Evolutionary conservation across 2,888 invertebrate genomes (phyloP).

Genomic region (Acrocyrtus sp.): DNA sequence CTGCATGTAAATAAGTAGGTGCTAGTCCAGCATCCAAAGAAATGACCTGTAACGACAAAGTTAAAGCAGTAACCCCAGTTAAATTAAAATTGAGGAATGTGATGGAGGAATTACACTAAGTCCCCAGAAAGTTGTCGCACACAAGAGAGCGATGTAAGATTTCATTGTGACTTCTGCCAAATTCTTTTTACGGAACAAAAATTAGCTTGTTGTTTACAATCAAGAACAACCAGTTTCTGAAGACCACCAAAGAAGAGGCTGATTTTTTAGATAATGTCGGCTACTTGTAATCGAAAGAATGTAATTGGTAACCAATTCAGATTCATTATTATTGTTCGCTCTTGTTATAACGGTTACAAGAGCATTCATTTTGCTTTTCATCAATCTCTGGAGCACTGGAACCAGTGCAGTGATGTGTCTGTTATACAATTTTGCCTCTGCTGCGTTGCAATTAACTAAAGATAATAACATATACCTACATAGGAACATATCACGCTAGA

Average conservation of each 20-base stretch:
- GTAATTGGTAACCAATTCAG: background rate
- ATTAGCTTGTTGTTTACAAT: too few species aligned
- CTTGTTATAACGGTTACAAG: background rate
- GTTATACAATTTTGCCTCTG: too few species aligned
- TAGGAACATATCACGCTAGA: background rate
- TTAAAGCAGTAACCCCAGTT: too few species aligned
- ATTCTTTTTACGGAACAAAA: too few species aligned
- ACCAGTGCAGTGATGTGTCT: background rate
- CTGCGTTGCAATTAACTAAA: too few species aligned
- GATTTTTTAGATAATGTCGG: background rate
- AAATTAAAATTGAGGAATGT: too few species aligned
- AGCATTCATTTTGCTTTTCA: background rate
- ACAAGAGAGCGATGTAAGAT: conserved; percentile 10
- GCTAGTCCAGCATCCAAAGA: conserved; percentile 19
- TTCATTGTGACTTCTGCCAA: conserved; percentile 9
- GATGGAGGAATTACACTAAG: conserved; percentile 6
- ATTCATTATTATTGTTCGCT: background rate
- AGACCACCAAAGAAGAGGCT: background rate
- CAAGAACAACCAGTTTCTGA: too few species aligned
- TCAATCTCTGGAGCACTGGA: background rate
- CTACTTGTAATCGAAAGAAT: background rate
- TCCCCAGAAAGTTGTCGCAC: conserved; percentile 12
- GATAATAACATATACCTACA: too few species aligned
- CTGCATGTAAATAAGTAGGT: conserved; percentile 5
- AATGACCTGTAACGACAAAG: conserved; percentile 9